These are phyloP conservation scores for Bubalus kerabau DNA, from an alignment of 2,113 vertebrate genomes.

Conservation along the genomic window DNA sequence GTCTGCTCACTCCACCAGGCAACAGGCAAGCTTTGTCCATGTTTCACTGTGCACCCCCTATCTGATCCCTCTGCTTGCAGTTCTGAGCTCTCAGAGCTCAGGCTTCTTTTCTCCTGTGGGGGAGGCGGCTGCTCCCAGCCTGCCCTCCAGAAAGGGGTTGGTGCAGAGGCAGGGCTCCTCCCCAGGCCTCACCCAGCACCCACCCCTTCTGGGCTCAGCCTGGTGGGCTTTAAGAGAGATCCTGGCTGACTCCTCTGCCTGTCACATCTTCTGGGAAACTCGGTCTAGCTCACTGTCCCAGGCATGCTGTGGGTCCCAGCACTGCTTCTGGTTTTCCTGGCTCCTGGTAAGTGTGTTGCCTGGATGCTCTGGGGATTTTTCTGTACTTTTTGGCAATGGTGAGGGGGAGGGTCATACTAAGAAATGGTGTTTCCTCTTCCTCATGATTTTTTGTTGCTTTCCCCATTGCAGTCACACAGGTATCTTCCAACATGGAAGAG, in stretches of 20 bases:
- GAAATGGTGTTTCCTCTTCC: neutral
- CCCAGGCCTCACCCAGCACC: neutral
- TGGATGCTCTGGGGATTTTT: neutral
- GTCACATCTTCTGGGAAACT: neutral
- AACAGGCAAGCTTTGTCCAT: rapidly evolving
- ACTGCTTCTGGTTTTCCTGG: neutral
- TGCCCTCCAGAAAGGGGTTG: neutral
- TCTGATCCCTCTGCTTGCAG: neutral
- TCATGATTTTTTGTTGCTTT: neutral
- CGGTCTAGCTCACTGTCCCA: neutral
- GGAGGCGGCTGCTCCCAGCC: neutral
- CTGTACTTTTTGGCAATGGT: neutral
- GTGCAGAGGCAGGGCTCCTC: neutral
- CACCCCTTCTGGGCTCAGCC: neutral
- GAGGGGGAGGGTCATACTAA: neutral
- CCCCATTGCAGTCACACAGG: neutral
- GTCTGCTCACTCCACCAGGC: neutral
- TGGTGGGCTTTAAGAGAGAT: neutral
- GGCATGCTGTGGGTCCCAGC: neutral
- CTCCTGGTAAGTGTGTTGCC: neutral
- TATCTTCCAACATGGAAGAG: neutral
- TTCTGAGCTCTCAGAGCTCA: neutral
- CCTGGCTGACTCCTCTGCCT: neutral
- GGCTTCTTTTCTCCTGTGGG: neutral
- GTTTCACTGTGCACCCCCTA: neutral